Conservation (phyloP, 2,888 invertebrate species). For the Cordilura impudica region DNA sequence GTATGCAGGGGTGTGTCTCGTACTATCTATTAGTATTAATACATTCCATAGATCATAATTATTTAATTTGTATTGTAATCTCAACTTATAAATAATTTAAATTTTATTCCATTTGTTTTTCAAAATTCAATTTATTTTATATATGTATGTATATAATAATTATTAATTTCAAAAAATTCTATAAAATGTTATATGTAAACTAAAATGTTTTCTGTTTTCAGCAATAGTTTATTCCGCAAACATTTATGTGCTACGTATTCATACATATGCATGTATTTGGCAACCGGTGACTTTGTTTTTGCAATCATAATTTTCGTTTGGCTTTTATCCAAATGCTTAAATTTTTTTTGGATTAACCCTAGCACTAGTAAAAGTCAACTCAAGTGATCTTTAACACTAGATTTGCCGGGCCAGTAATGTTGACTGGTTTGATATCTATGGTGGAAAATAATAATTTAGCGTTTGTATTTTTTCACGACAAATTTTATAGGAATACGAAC, state of each 20-base stretch:
- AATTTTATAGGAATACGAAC: no score
- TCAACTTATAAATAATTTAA: not conserved
- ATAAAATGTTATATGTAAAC: not conserved
- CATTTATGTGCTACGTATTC: not conserved
- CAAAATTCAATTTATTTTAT: no score
- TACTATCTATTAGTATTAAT: no score
- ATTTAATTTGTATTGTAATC: not conserved
- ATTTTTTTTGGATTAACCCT: not conserved
- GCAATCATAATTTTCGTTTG: conserved; percentile 27
- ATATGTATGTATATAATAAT: not conserved
- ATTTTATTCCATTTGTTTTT: not conserved
- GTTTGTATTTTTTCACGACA: no score
- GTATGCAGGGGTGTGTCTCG: no score
- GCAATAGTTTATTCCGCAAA: not conserved
- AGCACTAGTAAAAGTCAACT: not conserved
- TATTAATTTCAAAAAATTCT: not conserved
- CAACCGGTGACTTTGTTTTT: conserved; percentile 25
- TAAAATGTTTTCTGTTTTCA: not conserved
- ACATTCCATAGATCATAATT: no score
- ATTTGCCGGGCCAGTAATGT: no score
- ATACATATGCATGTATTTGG: conserved; percentile 17
- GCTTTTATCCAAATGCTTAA: conserved; percentile 33
- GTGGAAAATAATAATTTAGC: no score
- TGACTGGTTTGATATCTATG: no score
- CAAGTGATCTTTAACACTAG: no score